Percentiles rank a stretch among this genome's conserved stretches.
These are phyloP conservation scores for Squalus acanthias DNA, from an alignment of 2,797 vertebrate genomes.

Conservation along the genomic window DNA sequence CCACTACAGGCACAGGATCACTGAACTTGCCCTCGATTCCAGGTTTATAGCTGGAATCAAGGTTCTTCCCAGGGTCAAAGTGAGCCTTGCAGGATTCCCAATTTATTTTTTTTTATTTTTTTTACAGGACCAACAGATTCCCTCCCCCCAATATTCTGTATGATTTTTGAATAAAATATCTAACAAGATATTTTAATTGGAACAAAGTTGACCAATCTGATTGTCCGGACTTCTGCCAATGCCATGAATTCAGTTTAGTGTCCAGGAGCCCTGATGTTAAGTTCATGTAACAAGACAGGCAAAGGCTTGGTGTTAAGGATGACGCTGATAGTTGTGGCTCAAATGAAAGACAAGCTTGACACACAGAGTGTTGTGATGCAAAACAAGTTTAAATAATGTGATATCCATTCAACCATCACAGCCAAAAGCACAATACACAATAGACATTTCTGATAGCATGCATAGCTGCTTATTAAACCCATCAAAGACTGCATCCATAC, in stretches of 20 bases:
- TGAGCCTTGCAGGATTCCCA: background rate
- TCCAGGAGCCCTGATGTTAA: background rate
- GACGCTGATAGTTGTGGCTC: background rate
- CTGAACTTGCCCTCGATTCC: background rate
- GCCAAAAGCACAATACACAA: background rate
- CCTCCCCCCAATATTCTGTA: background rate
- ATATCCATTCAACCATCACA: conserved; percentile 14
- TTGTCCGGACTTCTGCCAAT: background rate
- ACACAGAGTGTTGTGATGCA: conserved; percentile 27
- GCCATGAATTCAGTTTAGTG: background rate
- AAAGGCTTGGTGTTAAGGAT: background rate
- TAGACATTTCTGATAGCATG: background rate
- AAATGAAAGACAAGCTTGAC: conserved; percentile 22
- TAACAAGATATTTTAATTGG: background rate
- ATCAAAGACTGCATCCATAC: background rate
- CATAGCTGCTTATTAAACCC: background rate
- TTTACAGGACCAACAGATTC: background rate
- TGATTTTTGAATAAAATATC: background rate
- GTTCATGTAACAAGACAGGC: background rate
- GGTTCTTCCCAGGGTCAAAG: background rate
- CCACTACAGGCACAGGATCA: background rate
- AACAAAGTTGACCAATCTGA: background rate
- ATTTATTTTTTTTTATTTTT: background rate
- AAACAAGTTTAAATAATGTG: conserved; percentile 10
- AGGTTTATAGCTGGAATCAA: background rate